phyloP scores from a whole-genome alignment of 2,797 vertebrate species.

The Coilia nasus region DNA sequence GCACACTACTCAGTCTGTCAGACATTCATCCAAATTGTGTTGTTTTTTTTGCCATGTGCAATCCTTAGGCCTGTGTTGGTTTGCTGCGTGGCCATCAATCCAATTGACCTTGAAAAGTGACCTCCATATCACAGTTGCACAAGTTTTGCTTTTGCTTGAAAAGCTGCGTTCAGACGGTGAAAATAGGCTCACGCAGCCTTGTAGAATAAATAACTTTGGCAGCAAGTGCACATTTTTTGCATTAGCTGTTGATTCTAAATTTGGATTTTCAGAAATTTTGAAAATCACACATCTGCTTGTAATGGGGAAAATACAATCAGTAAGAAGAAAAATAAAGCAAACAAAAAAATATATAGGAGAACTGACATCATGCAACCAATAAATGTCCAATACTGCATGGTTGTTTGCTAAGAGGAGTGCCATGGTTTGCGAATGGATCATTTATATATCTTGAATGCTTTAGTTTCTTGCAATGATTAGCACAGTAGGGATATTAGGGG shows the following conservation, averaged over 20 bases:
- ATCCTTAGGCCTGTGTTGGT: neutral
- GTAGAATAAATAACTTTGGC: neutral
- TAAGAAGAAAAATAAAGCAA: neutral
- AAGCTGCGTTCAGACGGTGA: neutral
- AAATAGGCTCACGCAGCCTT: neutral
- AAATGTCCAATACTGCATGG: conserved; percentile 41
- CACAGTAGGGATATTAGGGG: conserved; percentile 26
- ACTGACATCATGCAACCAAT: conserved; percentile 24
- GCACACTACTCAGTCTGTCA: neutral
- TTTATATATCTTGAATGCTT: conserved; percentile 27
- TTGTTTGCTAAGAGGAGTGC: conserved; percentile 28
- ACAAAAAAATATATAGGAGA: conserved; percentile 27
- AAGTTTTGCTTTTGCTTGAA: neutral
- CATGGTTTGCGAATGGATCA: conserved; percentile 4
- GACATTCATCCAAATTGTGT: neutral
- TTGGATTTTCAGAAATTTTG: neutral
- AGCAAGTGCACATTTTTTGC: conserved; percentile 3
- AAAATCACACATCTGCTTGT: neutral
- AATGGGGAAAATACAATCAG: neutral
- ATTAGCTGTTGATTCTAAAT: neutral
- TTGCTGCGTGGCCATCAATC: neutral
- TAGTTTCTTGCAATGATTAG: conserved; percentile 34
- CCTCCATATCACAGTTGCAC: neutral
- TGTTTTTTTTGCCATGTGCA: neutral
- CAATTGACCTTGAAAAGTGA: conserved; percentile 13